Evolutionary conservation across 2,113 vertebrate species (phyloP).

Genomic region (Dromiciops gliroides): DNA sequence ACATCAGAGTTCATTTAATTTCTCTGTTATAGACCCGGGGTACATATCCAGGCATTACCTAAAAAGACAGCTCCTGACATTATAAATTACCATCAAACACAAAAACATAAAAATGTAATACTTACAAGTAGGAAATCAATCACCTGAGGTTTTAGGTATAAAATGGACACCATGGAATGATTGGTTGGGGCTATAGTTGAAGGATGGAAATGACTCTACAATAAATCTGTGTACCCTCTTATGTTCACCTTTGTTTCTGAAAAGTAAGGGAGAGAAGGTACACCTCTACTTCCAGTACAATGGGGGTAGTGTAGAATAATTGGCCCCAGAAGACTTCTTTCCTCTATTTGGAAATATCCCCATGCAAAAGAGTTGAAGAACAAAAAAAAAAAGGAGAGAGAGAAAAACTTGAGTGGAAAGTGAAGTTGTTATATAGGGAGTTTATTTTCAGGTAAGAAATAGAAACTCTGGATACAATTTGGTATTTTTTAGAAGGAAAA

Average conservation of each 20-base stretch:
- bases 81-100: slow-evolving; percentile 15
- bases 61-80: background rate
- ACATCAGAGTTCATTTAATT: slow-evolving; percentile 23
- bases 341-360: background rate
- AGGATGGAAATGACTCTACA: background rate
- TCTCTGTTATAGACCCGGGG: background rate
- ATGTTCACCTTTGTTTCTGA: background rate
- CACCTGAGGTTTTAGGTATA: background rate
- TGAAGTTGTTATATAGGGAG: slow-evolving; percentile 56
- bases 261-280: rapidly evolving
- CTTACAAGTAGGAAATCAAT: background rate
- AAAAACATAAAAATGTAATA: background rate
- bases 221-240: background rate
- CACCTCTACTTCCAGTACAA: background rate
- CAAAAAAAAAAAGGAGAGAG: background rate
- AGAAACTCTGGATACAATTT: slow-evolving; percentile 18
- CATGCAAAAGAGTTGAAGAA: background rate
- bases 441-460: slow-evolving; percentile 58
- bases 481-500: slow-evolving; percentile 44
- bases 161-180: background rate
- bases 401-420: background rate
- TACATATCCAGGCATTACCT: slow-evolving; percentile 17
- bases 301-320: background rate
- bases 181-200: background rate
- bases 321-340: background rate